These are phyloP conservation scores for Diadumene lineata DNA, from an alignment of 92 coral and sea anemone species.

Conservation along the genomic window DNA sequence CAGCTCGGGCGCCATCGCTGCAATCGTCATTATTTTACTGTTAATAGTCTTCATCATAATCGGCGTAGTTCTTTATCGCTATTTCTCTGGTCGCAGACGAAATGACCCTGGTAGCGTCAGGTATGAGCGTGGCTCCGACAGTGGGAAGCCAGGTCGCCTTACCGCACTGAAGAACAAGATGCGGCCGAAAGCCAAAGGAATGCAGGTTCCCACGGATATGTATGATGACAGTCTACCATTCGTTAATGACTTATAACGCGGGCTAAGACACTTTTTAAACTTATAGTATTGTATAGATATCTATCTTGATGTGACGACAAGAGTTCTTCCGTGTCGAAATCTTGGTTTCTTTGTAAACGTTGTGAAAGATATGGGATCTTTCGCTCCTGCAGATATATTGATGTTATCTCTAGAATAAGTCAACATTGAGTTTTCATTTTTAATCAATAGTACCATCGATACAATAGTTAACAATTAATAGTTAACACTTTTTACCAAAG, in stretches of 20 bases:
- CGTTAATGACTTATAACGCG: slow-evolving; percentile 37
- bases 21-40: slow-evolving; percentile 53
- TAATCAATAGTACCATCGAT: too few species aligned
- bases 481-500: too few species aligned
- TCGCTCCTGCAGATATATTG: too few species aligned
- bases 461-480: too few species aligned
- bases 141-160: slow-evolving; percentile 46
- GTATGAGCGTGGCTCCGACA: slow-evolving; percentile 54
- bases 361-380: too few species aligned
- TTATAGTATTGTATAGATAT: too few species aligned
- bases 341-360: too few species aligned
- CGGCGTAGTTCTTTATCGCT: slow-evolving; percentile 56
- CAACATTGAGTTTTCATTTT: too few species aligned
- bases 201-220: slow-evolving; percentile 26
- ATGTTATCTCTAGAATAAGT: too few species aligned
- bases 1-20: slow-evolving; percentile 59
- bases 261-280: too few species aligned
- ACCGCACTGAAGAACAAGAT: slow-evolving; percentile 39
- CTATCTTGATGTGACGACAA: too few species aligned
- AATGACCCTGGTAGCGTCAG: slow-evolving; percentile 8
- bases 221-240: slow-evolving; percentile 75
- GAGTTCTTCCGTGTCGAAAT: too few species aligned
- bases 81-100: slow-evolving; percentile 35
- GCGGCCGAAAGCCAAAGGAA: slow-evolving; percentile 36
- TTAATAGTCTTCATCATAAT: slow-evolving; percentile 43